These are phyloP conservation scores for Apamea anceps DNA, from an alignment of 2,888 invertebrate species.

Conservation along the genomic window DNA sequence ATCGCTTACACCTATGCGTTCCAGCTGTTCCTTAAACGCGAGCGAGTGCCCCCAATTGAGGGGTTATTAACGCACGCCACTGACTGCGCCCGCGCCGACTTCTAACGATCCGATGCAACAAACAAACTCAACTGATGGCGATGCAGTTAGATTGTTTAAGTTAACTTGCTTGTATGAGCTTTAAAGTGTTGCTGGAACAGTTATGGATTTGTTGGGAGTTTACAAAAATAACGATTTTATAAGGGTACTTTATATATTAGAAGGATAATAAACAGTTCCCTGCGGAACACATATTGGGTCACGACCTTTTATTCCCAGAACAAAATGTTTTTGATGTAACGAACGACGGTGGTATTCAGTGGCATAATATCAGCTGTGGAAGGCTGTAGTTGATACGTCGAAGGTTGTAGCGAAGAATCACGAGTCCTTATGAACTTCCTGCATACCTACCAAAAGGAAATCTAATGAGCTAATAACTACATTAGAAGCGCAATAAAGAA, in stretches of 20 bases:
- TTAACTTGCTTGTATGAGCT: conserved; percentile 34
- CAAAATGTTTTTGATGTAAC: neutral
- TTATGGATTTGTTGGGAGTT: conserved; percentile 11
- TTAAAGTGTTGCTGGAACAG: conserved; percentile 36
- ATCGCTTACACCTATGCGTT: conserved; percentile 48
- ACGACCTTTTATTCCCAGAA: neutral
- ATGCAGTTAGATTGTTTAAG: conserved; percentile 63
- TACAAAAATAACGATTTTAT: conserved; percentile 4
- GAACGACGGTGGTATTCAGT: neutral
- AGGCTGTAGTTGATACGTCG: neutral
- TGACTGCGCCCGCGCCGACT: conserved; percentile 73
- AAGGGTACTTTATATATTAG: neutral
- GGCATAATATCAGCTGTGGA: neutral
- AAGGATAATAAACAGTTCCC: conserved; percentile 1
- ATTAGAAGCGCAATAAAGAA: neutral
- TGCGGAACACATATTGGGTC: neutral
- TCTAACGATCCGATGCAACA: conserved; percentile 72
- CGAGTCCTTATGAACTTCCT: neutral
- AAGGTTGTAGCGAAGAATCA: neutral
- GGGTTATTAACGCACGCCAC: conserved; percentile 80
- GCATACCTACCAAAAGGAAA: neutral
- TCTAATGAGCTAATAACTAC: neutral
- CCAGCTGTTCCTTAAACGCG: conserved; percentile 44
- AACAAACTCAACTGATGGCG: conserved; percentile 62
- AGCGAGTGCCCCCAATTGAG: conserved; percentile 82